These are phyloP conservation scores for Trachops cirrhosus DNA, from an alignment of 2,797 vertebrate genomes.

Conservation along the genomic window DNA sequence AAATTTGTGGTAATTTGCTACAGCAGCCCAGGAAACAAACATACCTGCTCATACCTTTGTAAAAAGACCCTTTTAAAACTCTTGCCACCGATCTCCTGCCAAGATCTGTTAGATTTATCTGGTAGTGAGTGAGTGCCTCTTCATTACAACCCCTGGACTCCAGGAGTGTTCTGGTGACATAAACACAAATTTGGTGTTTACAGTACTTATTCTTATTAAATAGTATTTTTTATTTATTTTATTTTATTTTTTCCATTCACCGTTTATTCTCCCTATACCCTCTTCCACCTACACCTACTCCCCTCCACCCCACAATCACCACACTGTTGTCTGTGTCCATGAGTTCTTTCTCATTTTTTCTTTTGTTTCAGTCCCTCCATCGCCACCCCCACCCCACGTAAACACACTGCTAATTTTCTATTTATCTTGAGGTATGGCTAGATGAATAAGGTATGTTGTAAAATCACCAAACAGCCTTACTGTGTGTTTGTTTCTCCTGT, in stretches of 20 bases:
- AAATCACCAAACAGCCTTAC: not conserved
- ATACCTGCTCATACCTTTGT: not conserved
- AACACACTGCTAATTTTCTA: not conserved
- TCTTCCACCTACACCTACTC: too few species aligned
- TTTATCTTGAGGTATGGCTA: not conserved
- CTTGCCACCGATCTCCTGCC: not conserved
- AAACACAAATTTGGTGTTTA: constrained; percentile 16
- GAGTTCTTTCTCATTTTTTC: too few species aligned
- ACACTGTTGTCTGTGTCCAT: too few species aligned
- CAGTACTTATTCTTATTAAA: not conserved
- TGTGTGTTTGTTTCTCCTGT: not conserved
- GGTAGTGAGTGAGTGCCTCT: not conserved
- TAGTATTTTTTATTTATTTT: not conserved
- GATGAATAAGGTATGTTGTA: not conserved
- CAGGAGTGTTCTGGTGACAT: not conserved
- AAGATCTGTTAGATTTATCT: not conserved
- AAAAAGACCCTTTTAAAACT: not conserved
- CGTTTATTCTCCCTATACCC: too few species aligned
- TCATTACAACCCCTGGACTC: not conserved
- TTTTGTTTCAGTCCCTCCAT: too few species aligned
- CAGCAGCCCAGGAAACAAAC: not conserved
- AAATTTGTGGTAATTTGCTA: not conserved
- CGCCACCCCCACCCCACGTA: too few species aligned
- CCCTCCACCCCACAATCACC: too few species aligned
- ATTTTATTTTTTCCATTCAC: too few species aligned